Evolutionary conservation across 2,113 vertebrate species (phyloP).

Genomic region (Urocynchramus pylzowi): DNA sequence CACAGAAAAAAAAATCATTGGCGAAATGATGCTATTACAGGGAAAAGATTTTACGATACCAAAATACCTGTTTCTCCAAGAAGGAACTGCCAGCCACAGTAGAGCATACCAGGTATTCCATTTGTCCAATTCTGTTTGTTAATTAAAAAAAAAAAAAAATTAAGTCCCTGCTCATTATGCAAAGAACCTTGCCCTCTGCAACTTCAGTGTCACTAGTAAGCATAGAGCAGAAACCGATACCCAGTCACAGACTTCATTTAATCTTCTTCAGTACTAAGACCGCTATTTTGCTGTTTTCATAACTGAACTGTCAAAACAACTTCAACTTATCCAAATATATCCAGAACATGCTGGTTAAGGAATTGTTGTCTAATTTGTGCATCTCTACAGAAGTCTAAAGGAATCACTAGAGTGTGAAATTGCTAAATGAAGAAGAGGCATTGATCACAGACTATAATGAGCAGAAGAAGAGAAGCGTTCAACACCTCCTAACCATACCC

Average conservation of each 20-base stretch:
- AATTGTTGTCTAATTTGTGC: neutral
- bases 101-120: neutral
- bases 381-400: conserved; percentile 17
- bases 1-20: neutral
- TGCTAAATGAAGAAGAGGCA: neutral
- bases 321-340: neutral
- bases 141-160: neutral
- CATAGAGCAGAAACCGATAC: neutral
- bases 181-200: neutral
- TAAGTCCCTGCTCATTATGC: neutral
- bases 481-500: neutral
- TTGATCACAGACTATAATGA: neutral
- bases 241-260: neutral
- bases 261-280: neutral
- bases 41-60: neutral
- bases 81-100: neutral
- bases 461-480: neutral
- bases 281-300: neutral
- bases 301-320: conserved; percentile 16
- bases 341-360: neutral
- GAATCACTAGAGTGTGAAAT: conserved; percentile 15
- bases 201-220: neutral
- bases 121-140: neutral
- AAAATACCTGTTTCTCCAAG: neutral
- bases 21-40: neutral